A percentile compares a stretch with the other conserved stretches of the same genome.
These are phyloP conservation scores for Drosophila multiciliata DNA, from an alignment of 2,888 invertebrate genomes.

Conservation along the genomic window DNA sequence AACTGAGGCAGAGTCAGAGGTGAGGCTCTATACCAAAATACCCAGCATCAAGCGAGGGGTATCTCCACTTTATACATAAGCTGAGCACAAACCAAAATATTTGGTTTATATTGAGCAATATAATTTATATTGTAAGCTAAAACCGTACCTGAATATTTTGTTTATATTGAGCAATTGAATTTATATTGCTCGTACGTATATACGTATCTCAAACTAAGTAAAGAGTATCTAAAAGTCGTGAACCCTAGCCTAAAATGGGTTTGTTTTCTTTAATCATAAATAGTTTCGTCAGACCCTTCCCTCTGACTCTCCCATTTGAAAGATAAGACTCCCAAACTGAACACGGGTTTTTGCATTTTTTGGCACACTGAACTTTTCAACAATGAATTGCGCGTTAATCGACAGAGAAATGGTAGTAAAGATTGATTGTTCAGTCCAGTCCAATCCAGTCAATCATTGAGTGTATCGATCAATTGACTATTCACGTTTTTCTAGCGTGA, in stretches of 20 bases:
- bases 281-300: slow-evolving; percentile 28
- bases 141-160: no score
- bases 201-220: not conserved
- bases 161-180: not conserved
- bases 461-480: slow-evolving; percentile 22
- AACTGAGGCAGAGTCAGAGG: slow-evolving; percentile 42
- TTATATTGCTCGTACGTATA: not conserved
- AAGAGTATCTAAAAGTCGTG: slow-evolving; percentile 29
- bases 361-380: slow-evolving; percentile 70
- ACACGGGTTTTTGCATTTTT: slow-evolving; percentile 32
- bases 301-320: slow-evolving; percentile 9
- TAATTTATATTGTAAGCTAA: not conserved
- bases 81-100: not conserved
- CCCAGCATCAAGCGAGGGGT: not conserved
- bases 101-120: not conserved
- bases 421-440: slow-evolving; percentile 36
- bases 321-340: slow-evolving; percentile 38
- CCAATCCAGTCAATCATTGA: slow-evolving; percentile 17
- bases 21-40: slow-evolving; percentile 18
- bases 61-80: not conserved
- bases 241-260: not conserved
- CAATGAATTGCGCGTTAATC: slow-evolving; percentile 48
- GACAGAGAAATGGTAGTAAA: slow-evolving; percentile 20
- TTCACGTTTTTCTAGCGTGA: slow-evolving; percentile 65
- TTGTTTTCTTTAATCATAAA: slow-evolving; percentile 25